Base-by-base conservation (phyloP, 2,797 vertebrate genomes). In the Vultur gryphus region DNA sequence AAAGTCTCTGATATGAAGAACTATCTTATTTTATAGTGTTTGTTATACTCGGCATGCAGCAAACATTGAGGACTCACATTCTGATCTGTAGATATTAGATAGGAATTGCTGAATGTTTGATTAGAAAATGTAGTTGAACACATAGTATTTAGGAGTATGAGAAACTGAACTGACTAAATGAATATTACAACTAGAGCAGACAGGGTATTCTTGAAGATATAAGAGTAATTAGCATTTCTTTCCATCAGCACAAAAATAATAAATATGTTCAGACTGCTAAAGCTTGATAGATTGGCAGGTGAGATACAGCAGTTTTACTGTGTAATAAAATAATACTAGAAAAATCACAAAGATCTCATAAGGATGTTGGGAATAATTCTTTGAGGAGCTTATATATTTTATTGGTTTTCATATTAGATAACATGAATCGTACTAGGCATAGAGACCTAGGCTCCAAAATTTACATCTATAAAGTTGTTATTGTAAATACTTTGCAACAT, bases 41-140 rank as follows among this genome's bases (percentile, higher is more conserved):
- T 48, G 8, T 48, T 89, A 3, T 41, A 29, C 33, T 80, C 0
- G 0, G 18, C 46, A n/a, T 48, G 52, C 48, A 80, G 0, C 18
- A 70, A 75, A 86, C 41, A 5, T 8, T 69, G 41, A 69, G 65
- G 49, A 9, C 52, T 84, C 28, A 7, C 11, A 4, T 4, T 80
- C 44, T 55, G 33, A 84, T 59, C 64, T 81, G 11, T 37, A 70
- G 52, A 7, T 52, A 31, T 3, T 41, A 25, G 19, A 19, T 16
- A 46, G n/a, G 33, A 61, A 25, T 35, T 83, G 54, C 33, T 80
- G 43, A 65, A 58, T 61, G 9, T 69, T 90, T 72, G 43, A 58
- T 79, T 61, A 72, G 49, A 84, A 94, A 61, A 72, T 48, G 16
- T 31, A 58, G 24, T 41, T 51, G 13, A 62, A 37, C 51, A 31